A percentile compares a stretch with the other conserved stretches of the same genome.
Evolutionary conservation across 1,140 invertebrate genomes (phyloP).

Genomic region (Atta cephalotes): DNA sequence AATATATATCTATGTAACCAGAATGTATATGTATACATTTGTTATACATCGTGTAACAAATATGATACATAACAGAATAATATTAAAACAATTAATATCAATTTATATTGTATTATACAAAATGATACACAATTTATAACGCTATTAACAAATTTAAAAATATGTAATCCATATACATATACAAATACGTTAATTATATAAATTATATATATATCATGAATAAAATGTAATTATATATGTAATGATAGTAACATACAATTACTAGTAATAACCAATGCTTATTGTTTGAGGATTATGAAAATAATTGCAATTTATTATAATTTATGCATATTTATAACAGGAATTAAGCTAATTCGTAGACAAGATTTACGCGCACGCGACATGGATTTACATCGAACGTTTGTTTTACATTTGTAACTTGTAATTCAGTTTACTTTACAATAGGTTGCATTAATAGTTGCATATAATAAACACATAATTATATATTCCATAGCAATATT

Average conservation of each 20-base stretch:
- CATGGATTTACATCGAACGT: slow-evolving; percentile 41
- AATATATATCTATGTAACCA: too few species aligned
- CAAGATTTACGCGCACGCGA: slow-evolving; percentile 41
- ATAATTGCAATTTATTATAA: slow-evolving; percentile 35
- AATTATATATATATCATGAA: too few species aligned
- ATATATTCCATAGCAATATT: slow-evolving; percentile 3
- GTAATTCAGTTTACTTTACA: slow-evolving; percentile 42
- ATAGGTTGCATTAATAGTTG: slow-evolving; percentile 38
- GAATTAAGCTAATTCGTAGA: slow-evolving; percentile 32
- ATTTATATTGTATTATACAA: background rate
- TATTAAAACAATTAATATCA: background rate
- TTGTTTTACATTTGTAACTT: slow-evolving; percentile 47
- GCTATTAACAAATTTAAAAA: background rate
- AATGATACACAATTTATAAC: background rate
- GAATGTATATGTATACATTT: background rate
- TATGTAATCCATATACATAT: background rate
- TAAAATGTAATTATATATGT: background rate
- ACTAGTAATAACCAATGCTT: background rate
- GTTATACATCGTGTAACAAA: background rate
- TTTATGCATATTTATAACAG: slow-evolving; percentile 35
- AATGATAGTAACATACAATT: background rate
- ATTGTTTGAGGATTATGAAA: slow-evolving; percentile 25
- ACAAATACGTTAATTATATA: too few species aligned
- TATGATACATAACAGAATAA: background rate
- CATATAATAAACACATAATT: slow-evolving; percentile 24